These are phyloP conservation scores for Alethe castanea DNA, from an alignment of 2,113 vertebrate genomes.

Conservation along the genomic window DNA sequence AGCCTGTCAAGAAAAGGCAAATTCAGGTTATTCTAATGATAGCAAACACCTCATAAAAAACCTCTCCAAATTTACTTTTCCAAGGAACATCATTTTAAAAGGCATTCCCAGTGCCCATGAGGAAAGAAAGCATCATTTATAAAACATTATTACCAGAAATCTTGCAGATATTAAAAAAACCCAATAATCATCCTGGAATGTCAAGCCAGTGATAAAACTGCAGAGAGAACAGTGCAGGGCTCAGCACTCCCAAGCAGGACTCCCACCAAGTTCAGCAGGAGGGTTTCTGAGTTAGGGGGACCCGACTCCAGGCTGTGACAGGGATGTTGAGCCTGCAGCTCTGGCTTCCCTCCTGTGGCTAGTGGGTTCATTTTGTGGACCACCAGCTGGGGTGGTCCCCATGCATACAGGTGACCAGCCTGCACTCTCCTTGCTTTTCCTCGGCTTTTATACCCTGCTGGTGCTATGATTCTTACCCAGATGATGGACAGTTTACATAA, in stretches of 20 bases:
- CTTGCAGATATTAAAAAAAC: slow-evolving; percentile 26
- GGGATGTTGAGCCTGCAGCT: neutral
- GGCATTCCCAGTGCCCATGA: slow-evolving; percentile 32
- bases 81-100: slow-evolving; percentile 67
- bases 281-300: neutral
- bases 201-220: neutral
- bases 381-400: neutral
- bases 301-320: neutral
- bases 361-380: neutral
- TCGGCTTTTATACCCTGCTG: neutral
- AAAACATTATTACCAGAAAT: slow-evolving; percentile 65
- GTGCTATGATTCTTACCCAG: fast-evolving
- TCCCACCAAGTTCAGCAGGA: neutral
- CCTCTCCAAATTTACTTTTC: slow-evolving; percentile 70
- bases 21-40: slow-evolving; percentile 74
- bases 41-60: slow-evolving; percentile 76
- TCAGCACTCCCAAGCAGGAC: neutral
- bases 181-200: neutral
- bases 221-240: fast-evolving
- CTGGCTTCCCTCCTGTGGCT: neutral
- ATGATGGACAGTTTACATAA: fast-evolving
- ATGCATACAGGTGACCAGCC: neutral
- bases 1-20: slow-evolving; percentile 63
- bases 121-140: slow-evolving; percentile 64
- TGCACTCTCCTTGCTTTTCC: neutral